Evolutionary conservation across 2,797 vertebrate genomes (phyloP), one percentile per base, ranked within the genome.

Genomic region (Fringilla coelebs): DNA sequence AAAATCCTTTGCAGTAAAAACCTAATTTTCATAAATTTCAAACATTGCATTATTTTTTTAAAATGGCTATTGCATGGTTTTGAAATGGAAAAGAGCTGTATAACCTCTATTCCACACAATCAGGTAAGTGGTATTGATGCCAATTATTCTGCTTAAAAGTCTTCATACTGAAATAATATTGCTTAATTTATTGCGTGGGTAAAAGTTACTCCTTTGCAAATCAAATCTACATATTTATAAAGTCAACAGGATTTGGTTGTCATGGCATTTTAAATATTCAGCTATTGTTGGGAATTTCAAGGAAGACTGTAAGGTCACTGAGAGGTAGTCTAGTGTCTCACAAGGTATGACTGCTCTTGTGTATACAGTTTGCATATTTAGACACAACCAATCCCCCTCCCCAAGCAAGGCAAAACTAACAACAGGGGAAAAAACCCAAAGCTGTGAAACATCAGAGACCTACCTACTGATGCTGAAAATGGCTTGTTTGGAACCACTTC

Each of bases 71-170:
- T 92, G 55, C 93, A 93, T 95, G 79, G 77, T 95, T 96, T 95
- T 90, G 84, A 93, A 81, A 62, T 97, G 78, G 82, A 66, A 96
- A 96, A 94, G 65, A 92, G 46, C 87, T 91, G 54, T 61, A 63
- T 95, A 92, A 90, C 55, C 66, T 91, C 74, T 82, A 49, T 76
- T 94, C 58, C 52, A 65, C 91, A 72, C 66, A 76, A 62, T 58
- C 96, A 98, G 97, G 98, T 98, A 98, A 98, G 98, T 98, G 85
- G 84, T 92, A 88, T 88, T 89, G 93, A 94, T 96, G 60, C 38
- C 62, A 95, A 51, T 97, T 97, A 73, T 90, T 97, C 70, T 93
- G 65, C 74, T 94, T 95, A 93, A 94, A 75, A 87, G 55, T 93
- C 79, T 89, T 97, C 65, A 32, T 29, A 28, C 36, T 92, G 71